Evolutionary conservation across 92 coral and sea anemone species (phyloP).

Genomic region (Parazoanthus swiftii): DNA sequence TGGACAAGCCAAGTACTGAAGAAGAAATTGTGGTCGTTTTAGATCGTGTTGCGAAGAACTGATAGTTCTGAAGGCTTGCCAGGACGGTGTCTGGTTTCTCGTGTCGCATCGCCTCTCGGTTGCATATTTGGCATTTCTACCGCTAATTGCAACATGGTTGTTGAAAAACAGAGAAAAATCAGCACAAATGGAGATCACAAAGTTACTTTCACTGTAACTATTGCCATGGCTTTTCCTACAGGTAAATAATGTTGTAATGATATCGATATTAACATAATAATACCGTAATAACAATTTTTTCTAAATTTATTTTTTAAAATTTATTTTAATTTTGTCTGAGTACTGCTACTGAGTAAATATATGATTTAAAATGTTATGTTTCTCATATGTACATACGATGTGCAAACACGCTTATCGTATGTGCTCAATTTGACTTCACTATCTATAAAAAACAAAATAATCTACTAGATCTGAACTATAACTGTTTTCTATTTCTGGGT

Average conservation of each 20-base stretch:
- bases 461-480: not conserved
- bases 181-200: conserved; percentile 78
- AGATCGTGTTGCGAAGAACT: not conserved
- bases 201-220: conserved; percentile 87
- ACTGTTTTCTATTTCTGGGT: not conserved
- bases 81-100: not conserved
- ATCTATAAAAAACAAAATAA: too few species aligned
- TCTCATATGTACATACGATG: not conserved
- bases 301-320: not conserved
- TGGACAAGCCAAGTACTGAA: not conserved
- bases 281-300: not conserved
- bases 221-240: conserved; percentile 87
- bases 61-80: not conserved
- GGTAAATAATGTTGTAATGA: conserved; percentile 46
- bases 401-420: not conserved
- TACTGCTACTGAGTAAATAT: too few species aligned
- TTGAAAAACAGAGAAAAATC: conserved; percentile 41
- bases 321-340: not conserved
- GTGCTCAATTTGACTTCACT: not conserved
- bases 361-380: too few species aligned
- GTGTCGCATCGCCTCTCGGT: not conserved
- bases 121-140: conserved; percentile 8
- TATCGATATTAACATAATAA: too few species aligned
- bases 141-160: conserved; percentile 42
- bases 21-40: not conserved